Conservation (phyloP, 1,140 invertebrate genomes). For the Rhagoletis zephyria region DNA sequence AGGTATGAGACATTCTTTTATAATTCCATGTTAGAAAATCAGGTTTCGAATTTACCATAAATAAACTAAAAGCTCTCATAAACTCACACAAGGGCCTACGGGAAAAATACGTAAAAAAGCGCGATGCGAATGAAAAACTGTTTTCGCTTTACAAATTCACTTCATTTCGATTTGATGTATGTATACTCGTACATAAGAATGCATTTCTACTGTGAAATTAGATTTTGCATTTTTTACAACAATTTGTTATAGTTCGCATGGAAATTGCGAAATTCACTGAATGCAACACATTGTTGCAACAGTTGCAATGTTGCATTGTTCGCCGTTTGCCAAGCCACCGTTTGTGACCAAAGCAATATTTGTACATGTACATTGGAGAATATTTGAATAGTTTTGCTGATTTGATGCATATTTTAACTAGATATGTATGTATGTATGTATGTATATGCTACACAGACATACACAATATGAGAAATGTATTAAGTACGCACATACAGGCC, state of each 20-base stretch:
- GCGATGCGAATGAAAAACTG: neutral
- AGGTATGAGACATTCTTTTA: no score
- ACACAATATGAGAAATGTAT: no score
- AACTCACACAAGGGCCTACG: no score
- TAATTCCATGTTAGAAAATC: no score
- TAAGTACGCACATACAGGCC: no score
- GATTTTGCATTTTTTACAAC: slow-evolving; percentile 56
- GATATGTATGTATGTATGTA: neutral
- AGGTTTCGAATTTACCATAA: no score
- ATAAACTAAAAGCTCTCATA: no score
- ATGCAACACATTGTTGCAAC: slow-evolving; percentile 34
- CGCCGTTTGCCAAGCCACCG: neutral
- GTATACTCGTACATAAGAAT: neutral
- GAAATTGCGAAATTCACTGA: slow-evolving; percentile 25
- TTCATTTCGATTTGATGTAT: neutral
- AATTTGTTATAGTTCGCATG: slow-evolving; percentile 41
- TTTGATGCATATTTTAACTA: slow-evolving; percentile 31
- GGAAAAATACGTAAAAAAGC: neutral
- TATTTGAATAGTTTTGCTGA: slow-evolving; percentile 26
- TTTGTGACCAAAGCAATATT: slow-evolving; percentile 5
- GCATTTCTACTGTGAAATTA: slow-evolving; percentile 55
- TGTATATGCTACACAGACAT: neutral
- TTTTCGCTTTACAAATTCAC: slow-evolving; percentile 7
- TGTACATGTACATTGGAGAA: neutral
- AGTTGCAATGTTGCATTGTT: slow-evolving; percentile 24